phyloP scores from a whole-genome alignment of 2,888 invertebrate genomes.

The Cheilosia variabilis region DNA sequence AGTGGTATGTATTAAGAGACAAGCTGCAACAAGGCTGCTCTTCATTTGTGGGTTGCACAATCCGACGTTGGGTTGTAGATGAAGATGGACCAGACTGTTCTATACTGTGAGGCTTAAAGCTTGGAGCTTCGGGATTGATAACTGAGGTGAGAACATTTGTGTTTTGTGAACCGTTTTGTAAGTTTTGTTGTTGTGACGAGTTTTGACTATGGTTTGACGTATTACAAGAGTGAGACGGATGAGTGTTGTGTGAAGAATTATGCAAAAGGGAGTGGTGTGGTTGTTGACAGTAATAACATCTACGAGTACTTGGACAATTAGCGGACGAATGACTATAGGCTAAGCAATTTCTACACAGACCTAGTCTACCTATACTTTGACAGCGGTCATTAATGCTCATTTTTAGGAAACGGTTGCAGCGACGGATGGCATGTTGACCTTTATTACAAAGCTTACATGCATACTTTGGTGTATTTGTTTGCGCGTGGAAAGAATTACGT shows the following conservation, averaged over 20 bases:
- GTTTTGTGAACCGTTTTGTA: not conserved
- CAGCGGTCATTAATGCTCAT: not conserved
- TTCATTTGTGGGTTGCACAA: not conserved
- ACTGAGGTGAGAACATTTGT: not conserved
- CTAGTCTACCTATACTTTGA: not conserved
- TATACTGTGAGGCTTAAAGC: too few species aligned
- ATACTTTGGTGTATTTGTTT: not conserved
- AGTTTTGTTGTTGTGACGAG: not conserved
- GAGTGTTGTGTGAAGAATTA: not conserved
- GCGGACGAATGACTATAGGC: not conserved
- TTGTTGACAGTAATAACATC: slow-evolving; percentile 11
- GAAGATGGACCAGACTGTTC: not conserved
- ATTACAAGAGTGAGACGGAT: not conserved
- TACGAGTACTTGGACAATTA: slow-evolving; percentile 8
- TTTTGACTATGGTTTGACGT: not conserved
- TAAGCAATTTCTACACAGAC: slow-evolving; percentile 3
- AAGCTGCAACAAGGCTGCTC: not conserved
- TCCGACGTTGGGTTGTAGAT: not conserved
- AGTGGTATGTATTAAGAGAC: not conserved
- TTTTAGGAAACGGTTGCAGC: not conserved
- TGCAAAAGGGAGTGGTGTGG: slow-evolving; percentile 12
- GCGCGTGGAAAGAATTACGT: not conserved
- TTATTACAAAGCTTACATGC: not conserved
- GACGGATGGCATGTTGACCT: not conserved
- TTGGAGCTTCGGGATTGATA: not conserved